Percentiles rank a stretch among this genome's conserved stretches.
Evolutionary conservation across 2,888 invertebrate genomes (phyloP).

Genomic region (Pseudococcus viburni): DNA sequence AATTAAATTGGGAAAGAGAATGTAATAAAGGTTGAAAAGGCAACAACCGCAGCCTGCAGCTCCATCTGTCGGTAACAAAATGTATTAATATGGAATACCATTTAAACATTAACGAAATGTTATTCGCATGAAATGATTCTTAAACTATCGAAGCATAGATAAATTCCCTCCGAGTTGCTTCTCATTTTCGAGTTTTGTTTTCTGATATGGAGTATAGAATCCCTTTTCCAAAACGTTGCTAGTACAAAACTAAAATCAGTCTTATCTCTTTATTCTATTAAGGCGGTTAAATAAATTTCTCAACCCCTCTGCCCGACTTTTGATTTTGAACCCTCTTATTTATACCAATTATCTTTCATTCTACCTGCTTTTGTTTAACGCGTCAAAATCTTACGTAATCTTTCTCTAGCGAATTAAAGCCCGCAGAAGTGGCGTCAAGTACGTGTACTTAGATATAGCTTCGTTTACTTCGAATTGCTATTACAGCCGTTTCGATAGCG

Average conservation of each 20-base stretch:
- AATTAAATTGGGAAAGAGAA: conserved; percentile 59
- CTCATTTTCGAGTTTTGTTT: conserved; percentile 54
- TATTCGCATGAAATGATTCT: conserved; percentile 64
- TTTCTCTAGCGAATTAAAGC: conserved; percentile 45
- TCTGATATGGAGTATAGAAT: conserved; percentile 55
- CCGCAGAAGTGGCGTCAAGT: conserved; percentile 56
- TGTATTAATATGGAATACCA: conserved; percentile 58
- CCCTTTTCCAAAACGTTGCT: conserved; percentile 60
- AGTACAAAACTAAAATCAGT: conserved; percentile 62
- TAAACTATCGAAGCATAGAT: conserved; percentile 63
- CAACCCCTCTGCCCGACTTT: conserved; percentile 45
- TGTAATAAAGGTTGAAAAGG: conserved; percentile 57
- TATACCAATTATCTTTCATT: conserved; percentile 56
- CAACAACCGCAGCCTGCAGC: conserved; percentile 61
- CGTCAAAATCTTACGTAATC: conserved; percentile 56
- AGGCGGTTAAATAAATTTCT: conserved; percentile 63
- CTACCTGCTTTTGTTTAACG: conserved; percentile 58
- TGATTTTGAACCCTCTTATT: conserved; percentile 54
- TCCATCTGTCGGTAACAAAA: conserved; percentile 63
- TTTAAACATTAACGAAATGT: conserved; percentile 64
- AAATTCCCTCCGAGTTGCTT: conserved; percentile 60
- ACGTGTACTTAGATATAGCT: conserved; percentile 44
- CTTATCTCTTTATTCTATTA: conserved; percentile 64
- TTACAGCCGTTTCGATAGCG: conserved; percentile 3
- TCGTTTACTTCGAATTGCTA: conserved; percentile 46